Evolutionary conservation across 2,113 vertebrate genomes (phyloP), one percentile per base, ranked within the genome.

Genomic region (Grallaria varia): DNA sequence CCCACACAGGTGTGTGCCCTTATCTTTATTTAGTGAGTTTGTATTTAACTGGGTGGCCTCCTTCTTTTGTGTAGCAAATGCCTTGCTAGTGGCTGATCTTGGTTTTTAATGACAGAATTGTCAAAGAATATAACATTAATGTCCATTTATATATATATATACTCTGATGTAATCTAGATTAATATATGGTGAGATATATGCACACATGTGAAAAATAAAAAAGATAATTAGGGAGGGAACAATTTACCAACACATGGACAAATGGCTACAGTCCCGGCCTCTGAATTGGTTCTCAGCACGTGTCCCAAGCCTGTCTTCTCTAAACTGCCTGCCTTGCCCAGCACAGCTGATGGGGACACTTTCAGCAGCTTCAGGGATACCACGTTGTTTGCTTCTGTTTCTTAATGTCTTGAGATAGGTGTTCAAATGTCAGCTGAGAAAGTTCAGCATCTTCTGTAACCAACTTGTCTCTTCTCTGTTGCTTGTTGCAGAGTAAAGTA

Each of bases 231-330:
- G 42, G n/a, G 59, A 53, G 8, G 9, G 25, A 79, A 21, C 22
- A 49, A 13, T 59, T 89, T 23, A 63, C 37, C 20, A 78, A 39
- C 56, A 53, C 8, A 21, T 1, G 5, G 60, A n/a, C 37, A 39
- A 40, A 67, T 53, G 39, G 33, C 28, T 42, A 3, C 1, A 7
- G 2, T n/a, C 5, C 2, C 24, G 72, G 49, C n/a, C 8, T 59
- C 39, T 4, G 31, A 66, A 28, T 49, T 0, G 0, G 6, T 81
- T 81, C 37, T 84, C 13, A 25, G 59, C 24, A 47, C 30, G 68
- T 73, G 23, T 33, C 49, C 44, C 35, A 42, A 18, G 33, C 0
- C 0, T 28, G 7, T 73, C 49, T 45, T 64, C 27, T 56, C 27
- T 66, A 13, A 73, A n/a, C 68, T 74, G 55, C 58, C 30, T 55